phyloP scores from a whole-genome alignment of 2,888 invertebrate genomes.

The Callimorpha dominula region DNA sequence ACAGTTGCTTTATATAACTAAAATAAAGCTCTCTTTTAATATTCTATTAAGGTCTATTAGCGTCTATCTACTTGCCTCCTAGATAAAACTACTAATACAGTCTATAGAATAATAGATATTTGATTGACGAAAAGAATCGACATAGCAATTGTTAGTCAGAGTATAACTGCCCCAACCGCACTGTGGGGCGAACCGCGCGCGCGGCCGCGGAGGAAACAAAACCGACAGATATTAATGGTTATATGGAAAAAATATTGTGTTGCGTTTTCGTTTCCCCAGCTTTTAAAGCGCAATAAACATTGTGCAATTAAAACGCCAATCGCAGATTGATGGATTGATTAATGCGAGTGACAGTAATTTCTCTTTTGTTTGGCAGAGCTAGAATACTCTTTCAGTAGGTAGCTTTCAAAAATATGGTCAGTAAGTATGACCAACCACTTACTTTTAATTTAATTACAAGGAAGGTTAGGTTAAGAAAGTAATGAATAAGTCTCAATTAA shows the following conservation, averaged over 20 bases:
- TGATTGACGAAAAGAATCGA: slow-evolving; percentile 45
- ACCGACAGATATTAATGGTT: slow-evolving; percentile 90
- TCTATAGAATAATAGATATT: slow-evolving; percentile 22
- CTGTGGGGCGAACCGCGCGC: slow-evolving; percentile 67
- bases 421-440: no score
- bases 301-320: slow-evolving; percentile 85
- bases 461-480: no score
- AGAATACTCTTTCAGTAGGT: neutral
- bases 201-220: slow-evolving; percentile 84
- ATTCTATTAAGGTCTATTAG: neutral
- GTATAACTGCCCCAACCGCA: slow-evolving; percentile 67
- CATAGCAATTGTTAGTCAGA: slow-evolving; percentile 48
- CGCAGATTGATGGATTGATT: slow-evolving; percentile 82
- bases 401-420: neutral
- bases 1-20: neutral
- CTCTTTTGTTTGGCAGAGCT: slow-evolving; percentile 6
- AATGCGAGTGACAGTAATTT: slow-evolving; percentile 53
- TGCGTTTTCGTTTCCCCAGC: slow-evolving; percentile 84
- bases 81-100: neutral
- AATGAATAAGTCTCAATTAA: no score
- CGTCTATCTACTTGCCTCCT: neutral
- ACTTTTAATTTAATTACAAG: no score
- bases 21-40: neutral
- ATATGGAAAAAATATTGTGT: slow-evolving; percentile 89
- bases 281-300: slow-evolving; percentile 85